Evolutionary conservation across 64 coral and sea anemone genomes (phyloP).

Genomic region (Porites lutea): DNA sequence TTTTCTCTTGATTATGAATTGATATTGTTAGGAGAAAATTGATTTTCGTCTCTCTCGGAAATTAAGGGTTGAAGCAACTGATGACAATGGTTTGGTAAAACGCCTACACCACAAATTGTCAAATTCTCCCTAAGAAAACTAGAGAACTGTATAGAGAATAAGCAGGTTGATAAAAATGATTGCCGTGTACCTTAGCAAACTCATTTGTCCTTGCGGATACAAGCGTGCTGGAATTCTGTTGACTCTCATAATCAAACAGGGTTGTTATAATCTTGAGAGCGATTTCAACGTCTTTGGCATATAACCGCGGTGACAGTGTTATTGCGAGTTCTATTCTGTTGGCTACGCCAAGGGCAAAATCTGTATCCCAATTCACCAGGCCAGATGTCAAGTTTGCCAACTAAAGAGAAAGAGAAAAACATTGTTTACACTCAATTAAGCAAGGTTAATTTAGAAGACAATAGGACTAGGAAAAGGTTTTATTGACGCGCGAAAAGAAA

Average conservation of each 20-base stretch:
- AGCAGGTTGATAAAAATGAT: not conserved
- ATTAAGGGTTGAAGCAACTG: too few relatives aligned
- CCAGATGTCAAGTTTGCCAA: slow-evolving; percentile 69
- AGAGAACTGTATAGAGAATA: too few relatives aligned
- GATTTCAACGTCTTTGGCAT: slow-evolving; percentile 86
- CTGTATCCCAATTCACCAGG: slow-evolving; percentile 65
- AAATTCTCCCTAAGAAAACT: too few relatives aligned
- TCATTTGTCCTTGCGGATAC: slow-evolving; percentile 83
- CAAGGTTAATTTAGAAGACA: too few relatives aligned
- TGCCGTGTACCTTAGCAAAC: slow-evolving; percentile 78
- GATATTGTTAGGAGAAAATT: too few relatives aligned
- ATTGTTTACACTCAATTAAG: not conserved
- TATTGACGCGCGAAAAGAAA: too few relatives aligned
- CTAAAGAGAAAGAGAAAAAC: slow-evolving; percentile 31
- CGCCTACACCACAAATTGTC: too few relatives aligned
- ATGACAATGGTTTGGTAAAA: too few relatives aligned
- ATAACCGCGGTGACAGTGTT: slow-evolving; percentile 71
- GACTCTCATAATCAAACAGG: slow-evolving; percentile 89
- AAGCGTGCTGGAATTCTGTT: slow-evolving; percentile 83
- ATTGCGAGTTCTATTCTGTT: slow-evolving; percentile 75
- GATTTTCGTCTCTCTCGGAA: too few relatives aligned
- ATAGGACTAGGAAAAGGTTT: too few relatives aligned
- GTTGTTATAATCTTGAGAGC: slow-evolving; percentile 77
- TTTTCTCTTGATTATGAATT: too few relatives aligned
- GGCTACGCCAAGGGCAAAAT: slow-evolving; percentile 74